Evolutionary conservation across 2,888 invertebrate genomes (phyloP).

Genomic region (Meloe dianella): DNA sequence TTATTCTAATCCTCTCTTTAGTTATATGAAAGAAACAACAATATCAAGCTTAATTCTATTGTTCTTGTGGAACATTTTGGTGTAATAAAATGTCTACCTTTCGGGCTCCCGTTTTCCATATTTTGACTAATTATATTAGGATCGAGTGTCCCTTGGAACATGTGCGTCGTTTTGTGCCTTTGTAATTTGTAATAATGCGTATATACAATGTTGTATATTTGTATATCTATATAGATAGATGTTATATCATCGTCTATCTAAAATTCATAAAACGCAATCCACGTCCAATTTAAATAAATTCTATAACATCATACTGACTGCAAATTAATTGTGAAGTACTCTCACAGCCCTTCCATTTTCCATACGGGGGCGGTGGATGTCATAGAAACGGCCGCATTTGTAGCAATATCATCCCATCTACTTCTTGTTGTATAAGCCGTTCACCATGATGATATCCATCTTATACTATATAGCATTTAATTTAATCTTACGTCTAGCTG

Average conservation of each 20-base stretch:
- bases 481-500: slow-evolving; percentile 35
- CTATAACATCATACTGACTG: slow-evolving; percentile 30
- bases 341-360: slow-evolving; percentile 22
- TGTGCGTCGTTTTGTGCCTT: neutral
- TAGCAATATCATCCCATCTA: slow-evolving; percentile 30
- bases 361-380: slow-evolving; percentile 23
- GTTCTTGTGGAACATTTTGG: neutral
- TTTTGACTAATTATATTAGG: slow-evolving; percentile 1
- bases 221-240: neutral
- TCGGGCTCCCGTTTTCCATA: neutral
- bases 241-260: neutral
- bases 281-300: slow-evolving; percentile 33
- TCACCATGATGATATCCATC: slow-evolving; percentile 30
- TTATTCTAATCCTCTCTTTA: neutral
- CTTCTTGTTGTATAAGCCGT: slow-evolving; percentile 33
- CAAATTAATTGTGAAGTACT: slow-evolving; percentile 34
- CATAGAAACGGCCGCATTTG: slow-evolving; percentile 36
- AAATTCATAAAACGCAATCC: slow-evolving; percentile 33
- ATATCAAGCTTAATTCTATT: slow-evolving; percentile 4
- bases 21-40: neutral
- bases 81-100: slow-evolving; percentile 1
- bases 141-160: neutral
- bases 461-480: slow-evolving; percentile 36
- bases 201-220: neutral
- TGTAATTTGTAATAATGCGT: neutral